Conservation (phyloP, 2,113 vertebrate genomes). For the Tenrec ecaudatus region DNA sequence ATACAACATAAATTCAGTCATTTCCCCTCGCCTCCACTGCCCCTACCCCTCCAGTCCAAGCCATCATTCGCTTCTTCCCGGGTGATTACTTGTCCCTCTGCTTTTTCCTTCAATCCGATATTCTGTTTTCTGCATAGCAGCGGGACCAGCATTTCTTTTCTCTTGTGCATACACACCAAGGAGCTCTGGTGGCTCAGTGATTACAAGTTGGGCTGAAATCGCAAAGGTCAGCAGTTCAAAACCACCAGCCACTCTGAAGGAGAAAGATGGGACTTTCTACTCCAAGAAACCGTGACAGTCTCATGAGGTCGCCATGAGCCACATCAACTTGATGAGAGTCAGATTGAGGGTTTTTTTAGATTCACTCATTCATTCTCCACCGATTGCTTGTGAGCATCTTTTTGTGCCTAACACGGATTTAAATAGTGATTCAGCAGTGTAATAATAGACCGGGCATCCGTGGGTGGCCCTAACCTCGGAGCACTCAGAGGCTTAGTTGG, state of each 20-base stretch:
- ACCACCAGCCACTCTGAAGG: too few relatives aligned
- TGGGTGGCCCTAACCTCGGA: background rate
- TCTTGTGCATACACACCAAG: background rate
- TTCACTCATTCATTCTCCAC: background rate
- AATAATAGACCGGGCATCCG: background rate
- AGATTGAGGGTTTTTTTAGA: too few relatives aligned
- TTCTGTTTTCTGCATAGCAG: background rate
- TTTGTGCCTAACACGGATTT: background rate
- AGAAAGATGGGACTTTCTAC: too few relatives aligned
- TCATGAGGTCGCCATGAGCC: too few relatives aligned
- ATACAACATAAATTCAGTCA: background rate
- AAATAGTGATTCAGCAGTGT: background rate
- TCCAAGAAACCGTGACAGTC: too few relatives aligned
- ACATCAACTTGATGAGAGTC: too few relatives aligned
- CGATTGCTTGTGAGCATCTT: background rate
- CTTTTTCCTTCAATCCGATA: background rate
- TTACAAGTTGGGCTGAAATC: too few relatives aligned
- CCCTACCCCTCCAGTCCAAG: background rate
- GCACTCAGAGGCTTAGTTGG: background rate
- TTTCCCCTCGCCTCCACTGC: fast-evolving
- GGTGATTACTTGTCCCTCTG: fast-evolving
- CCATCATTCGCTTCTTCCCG: fast-evolving
- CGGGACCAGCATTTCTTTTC: background rate
- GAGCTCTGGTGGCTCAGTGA: too few relatives aligned
- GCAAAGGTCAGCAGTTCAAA: too few relatives aligned